Conservation (phyloP, 2,113 vertebrate genomes). For the Ammospiza nelsoni region DNA sequence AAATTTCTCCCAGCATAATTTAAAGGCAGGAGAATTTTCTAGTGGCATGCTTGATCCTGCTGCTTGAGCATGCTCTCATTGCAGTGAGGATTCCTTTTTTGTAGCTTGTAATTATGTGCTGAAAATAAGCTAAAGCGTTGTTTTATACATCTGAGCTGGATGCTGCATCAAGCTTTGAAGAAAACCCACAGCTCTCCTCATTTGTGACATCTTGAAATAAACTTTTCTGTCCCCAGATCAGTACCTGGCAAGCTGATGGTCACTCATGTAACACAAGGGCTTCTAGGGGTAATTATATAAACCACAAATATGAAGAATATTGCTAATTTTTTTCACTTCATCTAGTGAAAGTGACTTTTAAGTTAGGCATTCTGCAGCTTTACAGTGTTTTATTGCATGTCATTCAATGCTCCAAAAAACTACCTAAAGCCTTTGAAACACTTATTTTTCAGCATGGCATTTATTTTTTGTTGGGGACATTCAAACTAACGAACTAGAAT, state of each 20-base stretch:
- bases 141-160: constrained; percentile 26
- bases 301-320: background rate
- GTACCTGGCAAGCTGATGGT: background rate
- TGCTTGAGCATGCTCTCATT: background rate
- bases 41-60: constrained; percentile 48
- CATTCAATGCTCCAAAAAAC: background rate
- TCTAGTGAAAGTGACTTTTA: background rate
- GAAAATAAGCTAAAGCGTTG: constrained; percentile 40
- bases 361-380: background rate
- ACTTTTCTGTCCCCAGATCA: background rate
- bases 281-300: background rate
- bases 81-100: background rate
- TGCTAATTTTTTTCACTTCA: background rate
- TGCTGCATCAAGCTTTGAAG: constrained; percentile 32
- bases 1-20: constrained; percentile 5
- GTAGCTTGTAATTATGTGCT: constrained; percentile 44
- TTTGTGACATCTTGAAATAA: background rate
- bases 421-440: background rate
- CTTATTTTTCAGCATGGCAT: background rate
- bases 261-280: background rate
- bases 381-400: background rate
- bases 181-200: background rate
- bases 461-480: background rate
- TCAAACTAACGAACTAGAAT: background rate
- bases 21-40: constrained; percentile 18